phyloP scores from a whole-genome alignment of 2,888 invertebrate genomes.

The Chirona hameri region DNA sequence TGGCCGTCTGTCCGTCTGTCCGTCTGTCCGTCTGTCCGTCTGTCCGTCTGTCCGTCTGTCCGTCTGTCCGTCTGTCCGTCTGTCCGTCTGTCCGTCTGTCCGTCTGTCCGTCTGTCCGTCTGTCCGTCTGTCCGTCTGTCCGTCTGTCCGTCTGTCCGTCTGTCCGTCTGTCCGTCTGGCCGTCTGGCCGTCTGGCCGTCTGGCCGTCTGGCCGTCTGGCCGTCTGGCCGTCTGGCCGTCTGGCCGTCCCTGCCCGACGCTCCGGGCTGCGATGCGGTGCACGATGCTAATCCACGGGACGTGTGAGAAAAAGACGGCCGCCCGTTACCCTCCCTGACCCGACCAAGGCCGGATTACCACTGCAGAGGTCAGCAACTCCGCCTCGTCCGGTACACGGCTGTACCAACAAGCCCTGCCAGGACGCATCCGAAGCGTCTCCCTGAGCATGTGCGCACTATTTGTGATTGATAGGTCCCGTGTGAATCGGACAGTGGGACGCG shows the following conservation, averaged over 20 bases:
- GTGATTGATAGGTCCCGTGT: not conserved
- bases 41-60: no score
- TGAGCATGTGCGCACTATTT: not conserved
- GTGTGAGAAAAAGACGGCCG: not conserved
- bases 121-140: slow-evolving; percentile 28
- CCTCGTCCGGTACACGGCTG: no score
- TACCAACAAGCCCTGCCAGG: no score
- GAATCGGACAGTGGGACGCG: no score
- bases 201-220: no score
- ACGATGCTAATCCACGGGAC: not conserved
- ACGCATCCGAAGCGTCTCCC: not conserved
- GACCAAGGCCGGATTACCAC: not conserved
- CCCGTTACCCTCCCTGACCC: not conserved
- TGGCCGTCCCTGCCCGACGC: not conserved
- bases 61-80: no score
- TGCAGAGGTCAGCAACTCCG: no score
- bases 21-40: no score
- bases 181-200: no score
- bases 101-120: slow-evolving; percentile 6
- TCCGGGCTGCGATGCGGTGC: not conserved
- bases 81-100: no score
- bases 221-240: not conserved
- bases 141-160: not conserved
- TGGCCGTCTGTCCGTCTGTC: no score
- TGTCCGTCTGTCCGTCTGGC: no score